Base-by-base conservation (phyloP, 1,140 invertebrate genomes). In the Drosophila watanabei region DNA sequence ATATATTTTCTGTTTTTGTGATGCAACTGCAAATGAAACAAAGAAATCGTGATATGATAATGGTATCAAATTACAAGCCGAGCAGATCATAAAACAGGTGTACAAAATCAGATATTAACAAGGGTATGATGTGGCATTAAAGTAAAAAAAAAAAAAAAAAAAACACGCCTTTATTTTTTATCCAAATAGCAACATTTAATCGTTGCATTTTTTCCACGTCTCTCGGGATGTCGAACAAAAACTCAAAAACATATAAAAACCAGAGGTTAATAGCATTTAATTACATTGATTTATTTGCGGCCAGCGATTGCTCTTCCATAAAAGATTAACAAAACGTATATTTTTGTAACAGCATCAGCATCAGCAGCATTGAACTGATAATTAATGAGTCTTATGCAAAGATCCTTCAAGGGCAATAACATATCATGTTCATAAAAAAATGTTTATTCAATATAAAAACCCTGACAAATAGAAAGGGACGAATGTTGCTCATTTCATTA, bases 241-340 rank as follows among this genome's bases (percentile, higher is more conserved):
- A 66, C 43, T 64, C 28, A 49, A 52, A 39, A 45, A 39, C 14
- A 32, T 61, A 61, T 61, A 75, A 59, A 75, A 61, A 35, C 28
- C 28, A 54, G 24, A 28, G 41, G 58, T 79, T 65, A 85, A 85
- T 63, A 72, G 56, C 72, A 73, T 85, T 85, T 85, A 85, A 85
- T 85, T 85, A 85, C 75, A 85, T 85, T 85, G 82, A 85, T 85
- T 85, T 81, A 85, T 85, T 61, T 85, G 48, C 64, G 56, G 59
- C 62, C 59, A 75, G 60, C 57, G 28, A 37, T 52, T 58, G 75
- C 28, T 56, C 35, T 24, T 46, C 49, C 51, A 54, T 54, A 48
- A 69, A 73, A 66, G 59, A 46, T 37, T 59, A 58, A 45, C 45
- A 48, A 69, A 49, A 76, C 20, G 30, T 18, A 16, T 16, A 33